A percentile compares a stretch with the other conserved stretches of the same genome.
Evolutionary conservation across 1,140 invertebrate species (phyloP).

Genomic region (Steinernema khuongi): DNA sequence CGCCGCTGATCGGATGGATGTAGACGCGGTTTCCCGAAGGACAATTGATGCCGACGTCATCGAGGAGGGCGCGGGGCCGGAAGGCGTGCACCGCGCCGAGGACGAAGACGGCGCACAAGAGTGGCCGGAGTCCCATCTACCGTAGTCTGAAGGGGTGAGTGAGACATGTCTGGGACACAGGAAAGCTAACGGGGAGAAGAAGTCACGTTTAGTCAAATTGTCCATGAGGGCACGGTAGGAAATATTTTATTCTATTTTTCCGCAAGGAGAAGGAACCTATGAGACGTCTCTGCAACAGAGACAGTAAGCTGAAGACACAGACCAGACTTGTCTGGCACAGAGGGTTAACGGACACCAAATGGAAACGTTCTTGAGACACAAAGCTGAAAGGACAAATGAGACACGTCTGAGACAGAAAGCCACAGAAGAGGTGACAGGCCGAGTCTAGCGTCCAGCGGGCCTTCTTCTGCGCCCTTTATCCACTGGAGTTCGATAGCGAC

Average conservation of each 20-base stretch:
- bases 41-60: conserved; percentile 32
- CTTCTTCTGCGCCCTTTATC: conserved; percentile 5
- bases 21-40: conserved; percentile 38
- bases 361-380: too few relatives aligned
- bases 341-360: too few relatives aligned
- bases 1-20: conserved; percentile 40
- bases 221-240: too few relatives aligned
- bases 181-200: too few relatives aligned
- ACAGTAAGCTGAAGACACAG: too few relatives aligned
- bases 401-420: background rate
- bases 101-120: background rate
- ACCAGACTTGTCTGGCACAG: too few relatives aligned
- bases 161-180: too few relatives aligned
- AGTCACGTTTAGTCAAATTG: too few relatives aligned
- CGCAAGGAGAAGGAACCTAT: too few relatives aligned
- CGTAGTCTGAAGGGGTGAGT: background rate
- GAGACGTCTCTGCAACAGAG: too few relatives aligned
- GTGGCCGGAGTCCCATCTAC: background rate
- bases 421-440: background rate
- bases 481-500: background rate
- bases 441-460: background rate
- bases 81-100: background rate
- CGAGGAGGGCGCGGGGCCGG: conserved; percentile 29
- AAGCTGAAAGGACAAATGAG: too few relatives aligned
- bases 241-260: too few relatives aligned